Conservation (phyloP, 1,140 invertebrate species). For the Drosophila pseudoananassae region DNA sequence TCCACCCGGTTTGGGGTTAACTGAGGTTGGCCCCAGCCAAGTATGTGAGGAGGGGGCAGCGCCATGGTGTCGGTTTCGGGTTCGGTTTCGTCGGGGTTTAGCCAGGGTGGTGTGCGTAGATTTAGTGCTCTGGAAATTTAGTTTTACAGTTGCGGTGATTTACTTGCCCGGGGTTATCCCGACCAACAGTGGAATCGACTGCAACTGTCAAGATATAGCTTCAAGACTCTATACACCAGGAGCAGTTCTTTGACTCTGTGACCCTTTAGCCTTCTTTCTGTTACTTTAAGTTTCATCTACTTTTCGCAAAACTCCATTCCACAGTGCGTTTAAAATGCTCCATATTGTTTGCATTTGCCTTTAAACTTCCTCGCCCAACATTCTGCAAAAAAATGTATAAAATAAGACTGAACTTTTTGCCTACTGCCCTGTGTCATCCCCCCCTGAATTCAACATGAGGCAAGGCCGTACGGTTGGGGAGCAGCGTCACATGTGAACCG, state of each 20-base stretch:
- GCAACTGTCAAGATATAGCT: not conserved
- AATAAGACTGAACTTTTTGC: slow-evolving; percentile 55
- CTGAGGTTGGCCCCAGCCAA: slow-evolving; percentile 18
- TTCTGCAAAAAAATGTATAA: slow-evolving; percentile 38
- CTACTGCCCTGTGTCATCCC: slow-evolving; percentile 35
- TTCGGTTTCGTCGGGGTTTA: slow-evolving; percentile 37
- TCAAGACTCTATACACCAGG: not conserved
- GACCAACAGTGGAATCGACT: slow-evolving; percentile 25
- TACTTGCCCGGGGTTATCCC: slow-evolving; percentile 53
- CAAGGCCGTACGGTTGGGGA: slow-evolving; percentile 20
- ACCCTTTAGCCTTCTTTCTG: not conserved
- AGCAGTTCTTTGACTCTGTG: not conserved
- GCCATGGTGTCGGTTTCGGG: slow-evolving; percentile 30
- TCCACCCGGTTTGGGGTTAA: slow-evolving; percentile 32
- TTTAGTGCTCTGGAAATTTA: slow-evolving; percentile 78
- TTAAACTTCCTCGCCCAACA: slow-evolving; percentile 65
- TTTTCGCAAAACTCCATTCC: slow-evolving; percentile 16
- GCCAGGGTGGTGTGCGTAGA: slow-evolving; percentile 53
- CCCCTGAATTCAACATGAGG: slow-evolving; percentile 64
- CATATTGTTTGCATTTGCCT: slow-evolving; percentile 76
- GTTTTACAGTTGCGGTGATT: slow-evolving; percentile 78
- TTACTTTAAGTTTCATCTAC: not conserved
- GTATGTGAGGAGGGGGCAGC: not conserved
- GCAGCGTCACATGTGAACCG: slow-evolving; percentile 59
- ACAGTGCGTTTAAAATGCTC: slow-evolving; percentile 66